Evolutionary conservation across 2,888 invertebrate genomes (phyloP), one percentile per base, ranked within the genome.

Genomic region (Athalia rosae): DNA sequence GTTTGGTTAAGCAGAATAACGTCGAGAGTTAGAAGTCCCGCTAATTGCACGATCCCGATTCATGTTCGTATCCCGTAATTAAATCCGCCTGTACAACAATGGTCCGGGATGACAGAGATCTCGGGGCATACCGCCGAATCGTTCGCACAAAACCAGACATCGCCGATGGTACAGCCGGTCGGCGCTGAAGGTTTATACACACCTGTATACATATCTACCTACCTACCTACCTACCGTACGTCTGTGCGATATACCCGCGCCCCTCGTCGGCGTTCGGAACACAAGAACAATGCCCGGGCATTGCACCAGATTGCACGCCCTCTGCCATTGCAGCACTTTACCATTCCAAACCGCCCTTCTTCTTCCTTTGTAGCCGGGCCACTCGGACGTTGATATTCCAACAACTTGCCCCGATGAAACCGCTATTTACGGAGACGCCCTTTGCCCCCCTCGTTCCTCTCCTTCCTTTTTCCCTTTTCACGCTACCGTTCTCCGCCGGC

Each of bases 271-370:
- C 76, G 80, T 79, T 28, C 28, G 28, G 81, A 82, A 81, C 80
- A 77, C 80, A 80, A 81, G 84, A 84, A 85, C 85, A 85, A 85
- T 85, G 84, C 81, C 81, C 76, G 76, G 78, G 69, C 77, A 80
- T 77, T 78, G 78, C 78, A 71, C 80, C 67, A 81, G 81, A 84
- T 86, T 85, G 67, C 67, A 67, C 67, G 67, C 67, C 67, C 67
- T 67, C 28, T 67, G 67, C 67, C 53, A 67, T 53, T 48, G 67
- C 41, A 28, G 28, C 28, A 28, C 45, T 67, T 41, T 41, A 48
- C 67, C 67, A 67, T 67, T 67, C 67, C 41, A 67, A 67, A 67
- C 9, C 53, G 28, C 28, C 28, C 28, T 28, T 50, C 53, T 53
- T 67, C 67, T 67, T 67, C 67, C 15, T n/a, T 53, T 28, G 28